phyloP scores from a whole-genome alignment of 2,888 invertebrate species.

The Patella pellucida region DNA sequence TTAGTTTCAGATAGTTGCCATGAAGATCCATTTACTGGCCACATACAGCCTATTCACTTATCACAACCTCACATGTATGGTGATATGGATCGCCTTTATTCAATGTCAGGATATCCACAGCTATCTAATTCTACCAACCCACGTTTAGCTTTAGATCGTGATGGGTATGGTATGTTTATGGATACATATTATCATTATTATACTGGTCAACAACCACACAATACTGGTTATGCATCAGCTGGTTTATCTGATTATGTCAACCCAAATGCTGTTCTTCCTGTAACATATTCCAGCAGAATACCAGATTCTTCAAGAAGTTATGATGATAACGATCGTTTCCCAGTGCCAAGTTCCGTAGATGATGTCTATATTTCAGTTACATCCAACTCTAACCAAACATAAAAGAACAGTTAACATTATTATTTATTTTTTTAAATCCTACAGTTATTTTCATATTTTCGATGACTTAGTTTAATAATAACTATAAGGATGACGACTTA shows the following conservation, averaged over 20 bases:
- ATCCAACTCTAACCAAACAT: no score
- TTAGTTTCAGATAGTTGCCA: conserved; percentile 18
- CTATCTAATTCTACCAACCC: neutral
- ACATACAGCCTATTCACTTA: conserved; percentile 19
- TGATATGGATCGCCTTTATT: conserved; percentile 21
- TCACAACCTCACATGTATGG: conserved; percentile 20
- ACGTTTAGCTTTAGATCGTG: conserved; percentile 30
- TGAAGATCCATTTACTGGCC: conserved; percentile 12
- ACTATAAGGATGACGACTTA: no score
- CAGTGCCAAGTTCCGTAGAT: conserved; percentile 9
- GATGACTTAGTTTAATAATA: no score
- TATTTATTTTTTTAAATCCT: no score
- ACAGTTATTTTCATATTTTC: no score
- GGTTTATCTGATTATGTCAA: conserved; percentile 41
- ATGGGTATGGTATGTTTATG: conserved; percentile 27
- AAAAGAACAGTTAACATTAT: no score
- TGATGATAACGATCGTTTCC: conserved; percentile 20
- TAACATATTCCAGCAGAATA: conserved; percentile 21
- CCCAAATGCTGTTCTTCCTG: conserved; percentile 41
- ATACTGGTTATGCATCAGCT: conserved; percentile 28
- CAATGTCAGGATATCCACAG: conserved; percentile 5
- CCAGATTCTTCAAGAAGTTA: conserved; percentile 9
- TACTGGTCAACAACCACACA: conserved; percentile 32
- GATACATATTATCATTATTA: conserved; percentile 34
- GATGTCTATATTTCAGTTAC: neutral